These are phyloP conservation scores for Sarcophaga rosellei DNA, from an alignment of 2,888 invertebrate genomes.

Conservation along the genomic window DNA sequence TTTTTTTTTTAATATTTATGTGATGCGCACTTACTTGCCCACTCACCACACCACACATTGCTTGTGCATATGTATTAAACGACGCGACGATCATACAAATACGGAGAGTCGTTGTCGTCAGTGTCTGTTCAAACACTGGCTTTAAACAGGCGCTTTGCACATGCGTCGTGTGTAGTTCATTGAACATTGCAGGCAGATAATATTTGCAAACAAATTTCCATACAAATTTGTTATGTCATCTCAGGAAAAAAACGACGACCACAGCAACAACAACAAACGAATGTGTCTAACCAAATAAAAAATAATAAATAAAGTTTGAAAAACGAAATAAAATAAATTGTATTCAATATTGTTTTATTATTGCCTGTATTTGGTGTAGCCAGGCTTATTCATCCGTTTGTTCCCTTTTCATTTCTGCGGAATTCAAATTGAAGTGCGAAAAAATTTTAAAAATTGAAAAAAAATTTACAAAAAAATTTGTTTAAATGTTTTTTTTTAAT, in stretches of 20 bases:
- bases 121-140: background rate
- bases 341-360: background rate
- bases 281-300: conserved; percentile 12
- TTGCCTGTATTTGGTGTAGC: conserved; percentile 27
- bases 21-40: background rate
- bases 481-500: conserved; percentile 27
- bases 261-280: too few species aligned
- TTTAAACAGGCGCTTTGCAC: conserved; percentile 24
- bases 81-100: background rate
- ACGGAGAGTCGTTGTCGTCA: conserved; percentile 9
- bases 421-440: too few species aligned
- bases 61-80: conserved; percentile 18
- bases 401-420: background rate
- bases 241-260: background rate
- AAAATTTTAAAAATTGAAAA: too few species aligned
- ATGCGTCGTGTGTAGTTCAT: conserved; percentile 63
- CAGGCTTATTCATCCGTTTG: conserved; percentile 46
- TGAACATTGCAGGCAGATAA: conserved; percentile 58
- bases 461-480: background rate
- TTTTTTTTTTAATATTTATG: background rate
- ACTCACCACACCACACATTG: background rate
- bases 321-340: too few species aligned
- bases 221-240: conserved; percentile 62
- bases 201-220: conserved; percentile 52
- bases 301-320: conserved; percentile 1